phyloP scores from a whole-genome alignment of 2,113 vertebrate species.

The Laterallus jamaicensis region DNA sequence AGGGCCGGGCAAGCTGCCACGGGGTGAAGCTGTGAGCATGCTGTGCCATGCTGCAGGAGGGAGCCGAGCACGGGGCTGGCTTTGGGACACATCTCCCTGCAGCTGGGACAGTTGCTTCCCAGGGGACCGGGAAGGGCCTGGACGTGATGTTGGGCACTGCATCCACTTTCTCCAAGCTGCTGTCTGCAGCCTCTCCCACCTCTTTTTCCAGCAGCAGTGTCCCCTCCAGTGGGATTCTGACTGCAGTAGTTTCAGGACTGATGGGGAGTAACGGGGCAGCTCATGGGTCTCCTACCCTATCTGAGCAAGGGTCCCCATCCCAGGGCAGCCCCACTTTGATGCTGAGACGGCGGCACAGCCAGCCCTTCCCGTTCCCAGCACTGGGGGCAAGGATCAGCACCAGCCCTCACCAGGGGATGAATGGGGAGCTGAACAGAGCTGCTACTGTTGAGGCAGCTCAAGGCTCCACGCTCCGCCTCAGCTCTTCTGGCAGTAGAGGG shows the following conservation, averaged over 20 bases:
- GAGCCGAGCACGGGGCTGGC: background rate
- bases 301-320: background rate
- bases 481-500: background rate
- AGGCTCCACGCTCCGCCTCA: background rate
- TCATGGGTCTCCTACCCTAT: background rate
- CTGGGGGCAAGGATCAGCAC: background rate
- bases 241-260: background rate
- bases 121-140: background rate
- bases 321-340: accelerated
- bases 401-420: background rate
- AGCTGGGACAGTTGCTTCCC: background rate
- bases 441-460: background rate
- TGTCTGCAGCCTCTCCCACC: background rate
- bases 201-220: background rate
- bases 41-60: background rate
- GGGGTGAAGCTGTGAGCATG: background rate
- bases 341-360: background rate
- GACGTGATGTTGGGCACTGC: background rate
- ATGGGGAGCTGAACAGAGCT: conserved; percentile 2
- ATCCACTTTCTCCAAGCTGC: background rate
- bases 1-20: accelerated
- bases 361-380: background rate
- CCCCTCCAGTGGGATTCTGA: background rate
- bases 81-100: accelerated
- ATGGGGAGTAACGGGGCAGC: accelerated